phyloP scores from a whole-genome alignment of 2,888 invertebrate species.

The Azorinus chamasolen region DNA sequence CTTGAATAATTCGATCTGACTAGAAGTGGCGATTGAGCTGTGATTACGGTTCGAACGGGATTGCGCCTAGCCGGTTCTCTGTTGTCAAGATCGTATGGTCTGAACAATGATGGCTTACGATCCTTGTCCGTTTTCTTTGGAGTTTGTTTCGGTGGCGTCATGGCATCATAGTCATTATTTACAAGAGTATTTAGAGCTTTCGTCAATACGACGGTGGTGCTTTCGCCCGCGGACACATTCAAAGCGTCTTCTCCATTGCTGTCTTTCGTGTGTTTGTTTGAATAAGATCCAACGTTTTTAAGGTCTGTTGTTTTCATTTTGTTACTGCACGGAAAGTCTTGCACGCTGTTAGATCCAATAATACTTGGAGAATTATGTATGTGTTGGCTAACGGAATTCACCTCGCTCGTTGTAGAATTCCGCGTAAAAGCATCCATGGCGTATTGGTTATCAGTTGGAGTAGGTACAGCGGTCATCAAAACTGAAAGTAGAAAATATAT shows the following conservation, averaged over 20 bases:
- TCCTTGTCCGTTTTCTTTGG: slow-evolving; percentile 6
- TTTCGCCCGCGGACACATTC: slow-evolving; percentile 44
- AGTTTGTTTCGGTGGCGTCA: slow-evolving; percentile 48
- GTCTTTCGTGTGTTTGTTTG: too few species aligned
- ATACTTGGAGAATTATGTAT: too few species aligned
- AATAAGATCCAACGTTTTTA: too few species aligned
- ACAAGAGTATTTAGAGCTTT: slow-evolving; percentile 58
- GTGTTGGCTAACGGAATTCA: too few species aligned
- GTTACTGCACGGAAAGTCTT: too few species aligned
- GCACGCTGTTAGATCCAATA: too few species aligned
- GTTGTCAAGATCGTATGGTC: slow-evolving; percentile 58
- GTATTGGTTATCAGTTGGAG: too few species aligned
- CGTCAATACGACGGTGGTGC: slow-evolving; percentile 46
- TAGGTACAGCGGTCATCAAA: too few species aligned
- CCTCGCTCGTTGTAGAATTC: too few species aligned
- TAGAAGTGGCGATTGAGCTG: slow-evolving; percentile 55
- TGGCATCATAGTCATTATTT: slow-evolving; percentile 48
- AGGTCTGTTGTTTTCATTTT: too few species aligned
- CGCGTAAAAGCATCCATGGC: too few species aligned
- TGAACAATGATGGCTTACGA: slow-evolving; percentile 47
- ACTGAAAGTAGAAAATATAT: too few species aligned
- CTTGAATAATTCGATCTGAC: slow-evolving; percentile 50
- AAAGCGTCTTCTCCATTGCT: slow-evolving; percentile 1
- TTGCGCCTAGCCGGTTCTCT: slow-evolving; percentile 21
- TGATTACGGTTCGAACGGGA: background rate